Evolutionary conservation across 37 sponge, comb jelly and placozoan genomes (phyloP).

Genomic region (Axinella damicornis): DNA sequence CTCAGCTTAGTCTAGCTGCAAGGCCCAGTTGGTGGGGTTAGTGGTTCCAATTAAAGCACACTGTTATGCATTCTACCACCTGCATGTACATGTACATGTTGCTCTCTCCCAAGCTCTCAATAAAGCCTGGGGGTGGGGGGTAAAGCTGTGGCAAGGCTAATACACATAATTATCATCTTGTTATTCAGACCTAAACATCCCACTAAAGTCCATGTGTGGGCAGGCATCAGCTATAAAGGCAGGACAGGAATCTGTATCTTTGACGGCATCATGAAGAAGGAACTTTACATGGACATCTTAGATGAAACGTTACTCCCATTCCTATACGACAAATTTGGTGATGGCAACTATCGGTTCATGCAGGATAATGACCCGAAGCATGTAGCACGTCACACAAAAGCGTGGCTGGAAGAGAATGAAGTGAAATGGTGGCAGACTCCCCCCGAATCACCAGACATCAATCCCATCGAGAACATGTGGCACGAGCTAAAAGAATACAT

Average conservation of each 20-base stretch:
- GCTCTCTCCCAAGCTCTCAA: no score
- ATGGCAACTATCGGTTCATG: conserved; percentile 15
- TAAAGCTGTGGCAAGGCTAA: no score
- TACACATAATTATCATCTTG: no score
- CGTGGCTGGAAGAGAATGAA: conserved; percentile 4
- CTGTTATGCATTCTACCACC: no score
- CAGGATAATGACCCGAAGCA: conserved; percentile 57
- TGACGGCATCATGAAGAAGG: conserved; percentile 39
- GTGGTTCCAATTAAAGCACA: no score
- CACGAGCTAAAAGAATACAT: conserved; percentile 40
- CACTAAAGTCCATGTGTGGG: conserved; percentile 53
- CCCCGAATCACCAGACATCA: conserved; percentile 34
- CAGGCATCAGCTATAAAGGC: conserved; percentile 35
- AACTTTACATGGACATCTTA: conserved; percentile 9
- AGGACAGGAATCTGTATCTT: conserved; percentile 42
- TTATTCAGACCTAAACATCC: conserved; percentile 55
- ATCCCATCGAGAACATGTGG: conserved; percentile 52
- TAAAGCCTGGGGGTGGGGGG: no score
- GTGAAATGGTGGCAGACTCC: conserved; percentile 60
- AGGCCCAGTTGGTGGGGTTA: no score
- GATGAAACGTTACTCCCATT: conserved; percentile 25
- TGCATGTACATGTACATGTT: no score
- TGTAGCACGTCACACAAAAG: conserved; percentile 2
- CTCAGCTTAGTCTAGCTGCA: no score
- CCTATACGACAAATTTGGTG: background rate